A percentile compares a stretch with the other conserved stretches of the same genome.
Evolutionary conservation across 2,888 invertebrate species (phyloP).

Genomic region (Latrodectus elegans): DNA sequence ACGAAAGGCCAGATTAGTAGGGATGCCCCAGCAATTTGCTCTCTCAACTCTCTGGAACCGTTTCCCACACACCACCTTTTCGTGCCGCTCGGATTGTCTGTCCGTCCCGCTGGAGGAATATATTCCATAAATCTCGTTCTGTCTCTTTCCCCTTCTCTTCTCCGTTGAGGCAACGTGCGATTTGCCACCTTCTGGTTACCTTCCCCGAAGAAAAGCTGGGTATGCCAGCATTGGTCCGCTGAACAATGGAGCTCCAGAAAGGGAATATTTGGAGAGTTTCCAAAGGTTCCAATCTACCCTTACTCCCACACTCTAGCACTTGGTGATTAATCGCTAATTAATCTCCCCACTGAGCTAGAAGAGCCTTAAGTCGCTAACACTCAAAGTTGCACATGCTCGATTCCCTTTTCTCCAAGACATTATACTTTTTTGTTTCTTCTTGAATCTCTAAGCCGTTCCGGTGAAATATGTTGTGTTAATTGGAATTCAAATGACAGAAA

Average conservation of each 20-base stretch:
- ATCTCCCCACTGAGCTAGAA: constrained; percentile 39
- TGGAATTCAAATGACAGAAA: not conserved
- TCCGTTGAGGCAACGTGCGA: not conserved
- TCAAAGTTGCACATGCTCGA: constrained; percentile 1
- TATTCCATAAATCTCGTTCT: too few relatives aligned
- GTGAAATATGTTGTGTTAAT: too few relatives aligned
- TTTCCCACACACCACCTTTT: constrained; percentile 17
- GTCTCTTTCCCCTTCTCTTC: not conserved
- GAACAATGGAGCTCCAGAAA: too few relatives aligned
- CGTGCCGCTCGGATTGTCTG: constrained; percentile 1
- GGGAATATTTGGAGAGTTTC: constrained; percentile 36
- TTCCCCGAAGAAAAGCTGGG: constrained; percentile 57
- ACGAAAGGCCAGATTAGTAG: constrained; percentile 40
- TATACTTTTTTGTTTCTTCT: not conserved
- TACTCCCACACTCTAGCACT: not conserved
- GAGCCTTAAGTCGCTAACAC: not conserved
- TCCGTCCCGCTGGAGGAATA: constrained; percentile 3
- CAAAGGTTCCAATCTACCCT: constrained; percentile 6
- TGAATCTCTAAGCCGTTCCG: too few relatives aligned
- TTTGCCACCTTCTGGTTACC: constrained; percentile 55
- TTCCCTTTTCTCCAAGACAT: not conserved
- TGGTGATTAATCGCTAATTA: constrained; percentile 65
- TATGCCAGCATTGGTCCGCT: not conserved
- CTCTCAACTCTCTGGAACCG: constrained; percentile 28
- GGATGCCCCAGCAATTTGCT: constrained; percentile 61